A percentile compares a stretch with the other conserved stretches of the same genome.
phyloP scores from a whole-genome alignment of 2,113 vertebrate genomes.

The Ondatra zibethicus region DNA sequence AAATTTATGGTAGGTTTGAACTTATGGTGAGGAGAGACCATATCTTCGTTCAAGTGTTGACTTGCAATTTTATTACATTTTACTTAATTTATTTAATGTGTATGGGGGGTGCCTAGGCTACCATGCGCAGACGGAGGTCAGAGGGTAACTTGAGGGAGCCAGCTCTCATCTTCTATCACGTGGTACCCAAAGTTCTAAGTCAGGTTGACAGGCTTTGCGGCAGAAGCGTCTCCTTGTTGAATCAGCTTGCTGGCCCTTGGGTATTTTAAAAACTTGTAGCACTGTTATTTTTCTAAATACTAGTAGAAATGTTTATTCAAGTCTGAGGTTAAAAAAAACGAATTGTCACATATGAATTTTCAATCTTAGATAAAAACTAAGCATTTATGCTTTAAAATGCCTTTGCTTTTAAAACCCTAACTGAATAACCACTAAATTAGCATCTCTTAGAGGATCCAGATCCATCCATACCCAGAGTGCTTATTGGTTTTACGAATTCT shows the following conservation, averaged over 20 bases:
- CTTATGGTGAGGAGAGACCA: not conserved
- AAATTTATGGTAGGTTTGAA: not conserved
- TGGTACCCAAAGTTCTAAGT: not conserved
- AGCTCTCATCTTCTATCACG: not conserved
- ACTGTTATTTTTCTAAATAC: conserved; percentile 31
- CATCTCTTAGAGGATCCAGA: not conserved
- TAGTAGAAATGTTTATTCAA: conserved; percentile 15
- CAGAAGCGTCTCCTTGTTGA: not conserved
- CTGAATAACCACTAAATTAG: not conserved
- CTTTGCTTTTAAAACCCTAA: not conserved
- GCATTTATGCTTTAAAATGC: conserved; percentile 5
- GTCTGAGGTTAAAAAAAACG: conserved; percentile 30
- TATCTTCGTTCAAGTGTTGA: not conserved
- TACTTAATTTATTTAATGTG: not conserved
- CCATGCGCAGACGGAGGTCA: not conserved
- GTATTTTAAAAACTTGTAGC: not conserved
- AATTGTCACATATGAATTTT: conserved; percentile 39
- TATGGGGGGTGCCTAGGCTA: too few species aligned
- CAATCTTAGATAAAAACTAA: conserved; percentile 21
- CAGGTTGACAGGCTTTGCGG: too few species aligned
- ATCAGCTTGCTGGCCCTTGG: not conserved
- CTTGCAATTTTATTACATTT: not conserved
- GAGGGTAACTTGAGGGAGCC: not conserved
- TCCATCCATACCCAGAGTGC: not conserved
- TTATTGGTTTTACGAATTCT: not conserved